Base-by-base conservation (phyloP, 1,140 invertebrate species). In the Maniola jurtina region DNA sequence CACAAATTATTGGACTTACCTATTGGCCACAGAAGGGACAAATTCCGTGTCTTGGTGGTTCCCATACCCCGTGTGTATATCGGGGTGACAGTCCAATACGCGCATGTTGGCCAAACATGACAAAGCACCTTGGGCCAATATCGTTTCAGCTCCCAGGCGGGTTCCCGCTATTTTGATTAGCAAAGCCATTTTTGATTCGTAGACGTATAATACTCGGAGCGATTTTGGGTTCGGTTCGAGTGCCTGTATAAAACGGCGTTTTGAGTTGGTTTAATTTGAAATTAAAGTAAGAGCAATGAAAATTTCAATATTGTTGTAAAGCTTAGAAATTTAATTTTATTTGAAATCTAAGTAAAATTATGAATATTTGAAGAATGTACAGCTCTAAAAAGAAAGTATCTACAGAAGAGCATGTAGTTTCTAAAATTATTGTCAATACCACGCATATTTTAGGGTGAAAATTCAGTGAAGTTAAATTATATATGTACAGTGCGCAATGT, bases 151-250 rank as follows among this genome's bases (percentile, higher is more conserved):
- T 8, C 97, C 97, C 33, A 92, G 78, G 64, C 93, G 91, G 0
- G 93, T 94, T 14, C 94, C 93, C 0, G 96, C 95, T 68, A 98
- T 92, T 75, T 95, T 92, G 8, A 94, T 93, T 13, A 98, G 92
- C 61, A 97, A 92, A 57, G 96, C 93, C 94, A 98, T 95, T 87
- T 97, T 96, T 0, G 96, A 95, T 83, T 97, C 96, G 88, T 97
- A 98, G 0, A 98, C 93, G 90, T 97, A 98, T 0, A 98, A 87
- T 1, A 94, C 93, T 64, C 95, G 93, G 33, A 98, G 90, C 10
- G 94, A 94, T 45, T 94, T 93, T 0, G 95, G 94, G 36, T 93
- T 92, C 2, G 94, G 92, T 67, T 95, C 94, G 15, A 98, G 80
- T 13, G 96, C 92, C 56, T 92, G 89, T 0, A 15, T 11, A 14